phyloP scores from a whole-genome alignment of 2,888 invertebrate genomes.

The Cryptus viduatorius region DNA sequence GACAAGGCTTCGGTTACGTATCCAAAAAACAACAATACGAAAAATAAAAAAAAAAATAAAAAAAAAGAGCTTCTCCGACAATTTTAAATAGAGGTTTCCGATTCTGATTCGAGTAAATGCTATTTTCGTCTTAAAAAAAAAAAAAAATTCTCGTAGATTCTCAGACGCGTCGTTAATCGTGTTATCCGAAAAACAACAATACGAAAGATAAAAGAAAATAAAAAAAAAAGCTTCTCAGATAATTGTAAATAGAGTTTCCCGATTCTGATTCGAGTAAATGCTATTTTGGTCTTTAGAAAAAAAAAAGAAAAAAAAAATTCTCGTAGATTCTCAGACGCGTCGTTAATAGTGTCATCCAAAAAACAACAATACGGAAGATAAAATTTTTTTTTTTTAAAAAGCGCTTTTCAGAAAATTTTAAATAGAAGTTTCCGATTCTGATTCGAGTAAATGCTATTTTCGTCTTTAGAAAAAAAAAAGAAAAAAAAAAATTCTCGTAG shows the following conservation, averaged over 20 bases:
- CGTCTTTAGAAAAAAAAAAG: too few relatives aligned
- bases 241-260: too few relatives aligned
- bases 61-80: background rate
- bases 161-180: background rate
- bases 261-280: too few relatives aligned
- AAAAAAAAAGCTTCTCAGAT: too few relatives aligned
- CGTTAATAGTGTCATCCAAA: too few relatives aligned
- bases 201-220: too few relatives aligned
- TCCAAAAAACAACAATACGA: background rate
- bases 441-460: background rate
- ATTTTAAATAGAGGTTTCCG: background rate
- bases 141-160: background rate
- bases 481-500: background rate
- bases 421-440: background rate
- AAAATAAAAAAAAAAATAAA: background rate
- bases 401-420: background rate
- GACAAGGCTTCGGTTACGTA: constrained; percentile 7
- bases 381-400: too few relatives aligned
- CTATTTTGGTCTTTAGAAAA: too few relatives aligned
- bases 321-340: too few relatives aligned
- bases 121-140: background rate
- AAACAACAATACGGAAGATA: background rate
- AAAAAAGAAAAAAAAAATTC: too few relatives aligned
- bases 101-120: background rate
- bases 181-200: too few relatives aligned